Percentiles rank a stretch among this genome's conserved stretches.
Evolutionary conservation across 2,113 vertebrate species (phyloP).

Genomic region (Hydrochoerus hydrochaeris): DNA sequence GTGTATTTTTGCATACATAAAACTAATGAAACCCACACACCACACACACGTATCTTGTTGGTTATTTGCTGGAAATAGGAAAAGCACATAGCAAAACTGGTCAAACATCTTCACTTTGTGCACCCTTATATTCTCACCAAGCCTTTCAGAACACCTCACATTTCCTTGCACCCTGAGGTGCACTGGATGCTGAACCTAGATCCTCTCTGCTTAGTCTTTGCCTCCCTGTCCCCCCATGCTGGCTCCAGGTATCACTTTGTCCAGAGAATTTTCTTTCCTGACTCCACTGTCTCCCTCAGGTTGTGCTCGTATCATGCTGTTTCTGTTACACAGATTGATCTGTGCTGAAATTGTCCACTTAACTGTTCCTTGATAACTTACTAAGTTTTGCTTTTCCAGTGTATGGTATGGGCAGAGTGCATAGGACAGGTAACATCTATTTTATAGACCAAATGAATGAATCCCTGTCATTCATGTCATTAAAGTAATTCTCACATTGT

Average conservation of each 20-base stretch:
- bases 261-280: background rate
- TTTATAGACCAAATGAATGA: background rate
- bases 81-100: background rate
- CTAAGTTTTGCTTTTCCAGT: background rate
- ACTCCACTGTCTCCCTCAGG: background rate
- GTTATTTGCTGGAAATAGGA: background rate
- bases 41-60: too few species aligned
- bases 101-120: background rate
- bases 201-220: background rate
- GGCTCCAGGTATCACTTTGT: background rate
- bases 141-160: background rate
- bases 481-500: background rate
- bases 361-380: background rate
- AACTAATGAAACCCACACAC: background rate
- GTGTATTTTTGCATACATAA: background rate
- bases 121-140: accelerated
- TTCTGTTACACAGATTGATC: background rate
- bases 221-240: background rate
- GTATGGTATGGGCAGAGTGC: background rate
- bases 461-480: background rate
- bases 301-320: background rate
- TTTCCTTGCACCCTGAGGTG: background rate
- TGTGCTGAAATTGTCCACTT: background rate
- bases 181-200: too few species aligned
- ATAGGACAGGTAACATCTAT: background rate